Base-by-base conservation (phyloP, 2,113 vertebrate species). In the Elanus axillaris region DNA sequence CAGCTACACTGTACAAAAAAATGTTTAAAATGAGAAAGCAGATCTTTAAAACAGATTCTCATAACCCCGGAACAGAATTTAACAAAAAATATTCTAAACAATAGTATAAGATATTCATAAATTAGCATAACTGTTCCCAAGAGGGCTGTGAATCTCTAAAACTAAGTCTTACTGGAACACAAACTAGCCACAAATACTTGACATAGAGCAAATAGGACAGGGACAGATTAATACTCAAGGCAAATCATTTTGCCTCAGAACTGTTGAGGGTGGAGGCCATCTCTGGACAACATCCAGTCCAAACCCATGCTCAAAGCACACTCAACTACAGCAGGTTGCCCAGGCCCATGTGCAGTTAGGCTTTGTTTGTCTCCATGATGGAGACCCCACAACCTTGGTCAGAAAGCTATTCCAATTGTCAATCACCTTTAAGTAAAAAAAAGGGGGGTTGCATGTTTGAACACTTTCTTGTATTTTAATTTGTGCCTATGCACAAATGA, bases 391-490 rank as follows among this genome's bases (percentile, higher is more conserved):
- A 64, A 8, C 13, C 9, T 90, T 50, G 16, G 13, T 69, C 23
- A 43, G 31, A 67, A 63, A 53, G 36, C 56, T 66, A 7, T 79
- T 83, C 15, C 13, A 75, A 25, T 7, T 15, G 10, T 26, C 67
- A 75, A 18, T n/a, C n/a, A 38, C 4, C 3, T 4, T n/a, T 73
- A 60, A 58, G 13, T 25, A 17, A n/a, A 48, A 74, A 48, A 17
- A 13, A 31, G 1, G 1, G 0, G 0, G 3, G 14, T 60, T 50
- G 1, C 47, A 36, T 16, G 3, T 16, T 79, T 48, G 48, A 77
- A 58, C 4, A 36, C 3, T 48, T 71, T 91, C 12, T 72, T 67
- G 5, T n/a, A 25, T 67, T 95, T 72, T 20, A 60, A 1, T 47
- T 72, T 67, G 6, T 47, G 4, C 14, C 16, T 6, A 11, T 25